Conservation (phyloP, 2,888 invertebrate genomes). For the Empis livida region DNA sequence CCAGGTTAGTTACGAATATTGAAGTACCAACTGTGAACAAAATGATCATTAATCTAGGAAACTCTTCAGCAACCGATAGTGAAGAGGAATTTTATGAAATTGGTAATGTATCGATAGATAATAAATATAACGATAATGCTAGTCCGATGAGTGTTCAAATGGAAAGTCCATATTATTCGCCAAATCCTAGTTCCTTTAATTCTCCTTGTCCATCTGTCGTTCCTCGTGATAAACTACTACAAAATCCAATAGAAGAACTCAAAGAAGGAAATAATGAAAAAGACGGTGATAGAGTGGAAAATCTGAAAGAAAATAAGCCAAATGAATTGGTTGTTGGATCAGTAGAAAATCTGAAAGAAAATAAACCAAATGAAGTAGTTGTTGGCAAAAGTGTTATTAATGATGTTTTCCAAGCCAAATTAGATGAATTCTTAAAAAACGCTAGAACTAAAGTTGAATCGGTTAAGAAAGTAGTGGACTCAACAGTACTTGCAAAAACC, state of each 20-base stretch:
- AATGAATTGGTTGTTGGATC: constrained; percentile 3
- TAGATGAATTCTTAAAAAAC: constrained; percentile 28
- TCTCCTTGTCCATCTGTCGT: too few relatives aligned
- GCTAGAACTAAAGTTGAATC: constrained; percentile 22
- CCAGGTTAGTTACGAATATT: constrained; percentile 23
- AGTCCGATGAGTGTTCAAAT: constrained; percentile 27
- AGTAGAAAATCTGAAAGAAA: background rate
- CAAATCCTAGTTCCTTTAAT: constrained; percentile 1
- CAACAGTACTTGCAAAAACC: background rate
- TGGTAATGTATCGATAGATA: background rate
- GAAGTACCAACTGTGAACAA: constrained; percentile 23
- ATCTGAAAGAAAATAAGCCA: constrained; percentile 3
- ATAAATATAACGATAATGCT: constrained; percentile 21
- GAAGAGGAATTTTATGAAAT: background rate
- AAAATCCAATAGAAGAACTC: background rate
- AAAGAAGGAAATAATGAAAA: background rate
- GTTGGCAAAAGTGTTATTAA: constrained; percentile 18
- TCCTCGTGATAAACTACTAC: too few relatives aligned
- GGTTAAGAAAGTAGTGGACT: constrained; percentile 3
- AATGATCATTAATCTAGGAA: constrained; percentile 22
- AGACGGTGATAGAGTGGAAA: background rate
- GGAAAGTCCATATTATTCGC: constrained; percentile 15
- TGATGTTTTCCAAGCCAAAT: constrained; percentile 26
- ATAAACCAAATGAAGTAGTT: constrained; percentile 6
- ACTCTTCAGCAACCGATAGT: constrained; percentile 3